These are phyloP conservation scores for Nasua narica DNA, from an alignment of 2,797 vertebrate species.

Conservation along the genomic window DNA sequence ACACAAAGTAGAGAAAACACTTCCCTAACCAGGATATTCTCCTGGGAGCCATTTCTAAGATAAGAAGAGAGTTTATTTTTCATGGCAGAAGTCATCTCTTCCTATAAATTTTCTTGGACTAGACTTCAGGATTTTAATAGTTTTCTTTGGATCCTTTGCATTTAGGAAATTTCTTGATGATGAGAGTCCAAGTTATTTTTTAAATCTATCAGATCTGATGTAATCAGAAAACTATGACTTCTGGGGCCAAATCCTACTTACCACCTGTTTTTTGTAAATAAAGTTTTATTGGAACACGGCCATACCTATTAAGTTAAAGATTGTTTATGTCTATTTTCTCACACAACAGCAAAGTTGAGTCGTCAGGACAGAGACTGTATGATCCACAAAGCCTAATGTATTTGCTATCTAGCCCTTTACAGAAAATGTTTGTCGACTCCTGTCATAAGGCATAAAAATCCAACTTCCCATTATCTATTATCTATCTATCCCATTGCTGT, in stretches of 20 bases:
- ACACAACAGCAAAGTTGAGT: neutral
- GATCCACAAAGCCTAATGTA: neutral
- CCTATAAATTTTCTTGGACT: slow-evolving; percentile 4
- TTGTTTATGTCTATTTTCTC: neutral
- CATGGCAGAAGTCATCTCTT: neutral
- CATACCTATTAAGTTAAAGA: neutral
- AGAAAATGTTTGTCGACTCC: neutral
- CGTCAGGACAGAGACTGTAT: neutral
- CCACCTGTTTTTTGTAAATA: slow-evolving; percentile 33
- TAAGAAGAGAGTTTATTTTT: slow-evolving; percentile 28
- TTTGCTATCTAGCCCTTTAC: neutral
- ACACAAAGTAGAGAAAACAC: neutral
- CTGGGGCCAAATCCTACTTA: neutral
- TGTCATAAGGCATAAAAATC: neutral
- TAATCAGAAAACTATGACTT: neutral
- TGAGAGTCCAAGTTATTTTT: slow-evolving; percentile 27
- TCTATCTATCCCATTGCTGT: too few relatives aligned
- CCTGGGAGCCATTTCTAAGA: slow-evolving; percentile 43
- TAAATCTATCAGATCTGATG: neutral
- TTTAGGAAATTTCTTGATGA: neutral
- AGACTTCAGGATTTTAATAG: slow-evolving; percentile 17
- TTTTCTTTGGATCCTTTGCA: neutral
- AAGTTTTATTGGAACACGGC: slow-evolving; percentile 35
- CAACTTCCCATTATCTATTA: neutral
- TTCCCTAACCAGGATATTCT: neutral